These are phyloP conservation scores for Dendrolimus pini DNA, from an alignment of 2,888 invertebrate genomes.

Conservation along the genomic window DNA sequence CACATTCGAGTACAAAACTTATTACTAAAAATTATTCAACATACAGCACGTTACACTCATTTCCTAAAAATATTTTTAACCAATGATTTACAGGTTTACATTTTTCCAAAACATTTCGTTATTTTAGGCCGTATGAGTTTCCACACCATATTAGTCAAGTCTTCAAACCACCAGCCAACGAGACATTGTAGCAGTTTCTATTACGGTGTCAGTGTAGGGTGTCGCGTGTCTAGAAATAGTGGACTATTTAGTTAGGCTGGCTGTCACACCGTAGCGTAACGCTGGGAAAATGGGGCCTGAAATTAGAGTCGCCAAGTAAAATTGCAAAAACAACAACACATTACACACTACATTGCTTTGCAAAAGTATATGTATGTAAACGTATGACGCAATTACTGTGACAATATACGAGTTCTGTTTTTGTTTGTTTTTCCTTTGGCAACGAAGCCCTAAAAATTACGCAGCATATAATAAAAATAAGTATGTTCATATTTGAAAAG, in stretches of 20 bases:
- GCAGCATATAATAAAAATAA: no score
- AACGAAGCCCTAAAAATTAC: not conserved
- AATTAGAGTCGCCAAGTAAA: not conserved
- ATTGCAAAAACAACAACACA: not conserved
- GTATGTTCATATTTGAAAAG: no score
- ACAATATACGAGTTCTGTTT: not conserved
- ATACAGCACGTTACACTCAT: no score
- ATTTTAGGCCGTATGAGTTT: conserved; percentile 34
- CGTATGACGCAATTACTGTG: not conserved
- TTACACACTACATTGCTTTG: not conserved
- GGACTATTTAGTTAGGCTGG: conserved; percentile 41
- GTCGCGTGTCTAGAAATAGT: conserved; percentile 58
- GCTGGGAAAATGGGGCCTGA: not conserved
- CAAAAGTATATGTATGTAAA: no score
- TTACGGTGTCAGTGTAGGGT: conserved; percentile 49
- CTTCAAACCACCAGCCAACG: conserved; percentile 16
- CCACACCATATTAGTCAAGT: conserved; percentile 60
- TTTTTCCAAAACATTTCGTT: not conserved
- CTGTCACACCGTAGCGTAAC: conserved; percentile 32
- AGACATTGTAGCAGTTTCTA: conserved; percentile 42
- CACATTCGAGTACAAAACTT: no score
- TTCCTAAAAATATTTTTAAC: not conserved
- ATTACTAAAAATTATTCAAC: no score
- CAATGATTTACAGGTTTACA: not conserved
- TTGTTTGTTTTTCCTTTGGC: not conserved